phyloP scores from a whole-genome alignment of 2,888 invertebrate genomes.

The Osmoderma eremita region DNA sequence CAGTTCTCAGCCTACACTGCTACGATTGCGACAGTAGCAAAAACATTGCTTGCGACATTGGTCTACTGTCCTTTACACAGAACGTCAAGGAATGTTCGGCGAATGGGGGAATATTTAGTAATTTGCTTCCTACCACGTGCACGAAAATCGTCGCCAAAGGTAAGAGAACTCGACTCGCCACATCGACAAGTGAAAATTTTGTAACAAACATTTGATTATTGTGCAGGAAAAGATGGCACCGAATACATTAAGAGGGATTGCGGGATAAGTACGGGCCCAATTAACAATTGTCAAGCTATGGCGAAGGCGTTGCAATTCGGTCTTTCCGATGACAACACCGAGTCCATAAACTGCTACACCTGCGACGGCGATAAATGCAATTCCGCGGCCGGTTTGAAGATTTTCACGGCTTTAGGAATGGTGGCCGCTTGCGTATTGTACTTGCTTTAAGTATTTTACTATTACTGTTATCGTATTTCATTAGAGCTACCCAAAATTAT shows the following conservation, averaged over 20 bases:
- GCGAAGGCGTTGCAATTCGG: constrained; percentile 52
- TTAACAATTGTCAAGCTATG: constrained; percentile 54
- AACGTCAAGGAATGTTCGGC: constrained; percentile 54
- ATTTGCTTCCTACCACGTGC: constrained; percentile 49
- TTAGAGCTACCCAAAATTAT: constrained; percentile 13
- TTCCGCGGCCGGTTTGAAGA: constrained; percentile 51
- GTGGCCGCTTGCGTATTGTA: constrained; percentile 54
- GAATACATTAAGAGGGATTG: constrained; percentile 57
- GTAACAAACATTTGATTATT: constrained; percentile 6
- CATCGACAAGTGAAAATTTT: constrained; percentile 16
- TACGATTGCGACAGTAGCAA: constrained; percentile 54
- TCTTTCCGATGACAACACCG: constrained; percentile 47
- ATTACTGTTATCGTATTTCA: neutral
- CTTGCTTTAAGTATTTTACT: constrained; percentile 52
- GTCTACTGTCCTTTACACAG: constrained; percentile 56
- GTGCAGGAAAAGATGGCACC: constrained; percentile 55
- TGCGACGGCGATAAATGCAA: constrained; percentile 59
- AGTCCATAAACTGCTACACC: constrained; percentile 52
- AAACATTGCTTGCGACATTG: constrained; percentile 53
- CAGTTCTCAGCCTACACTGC: constrained; percentile 47
- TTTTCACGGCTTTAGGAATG: constrained; percentile 53
- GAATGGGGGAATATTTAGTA: constrained; percentile 48
- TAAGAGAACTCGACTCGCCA: constrained; percentile 43
- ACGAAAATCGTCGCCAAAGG: constrained; percentile 56
- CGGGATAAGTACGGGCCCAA: constrained; percentile 49